Evolutionary conservation across 2,888 invertebrate species (phyloP).

Genomic region (Nycteola revayana): DNA sequence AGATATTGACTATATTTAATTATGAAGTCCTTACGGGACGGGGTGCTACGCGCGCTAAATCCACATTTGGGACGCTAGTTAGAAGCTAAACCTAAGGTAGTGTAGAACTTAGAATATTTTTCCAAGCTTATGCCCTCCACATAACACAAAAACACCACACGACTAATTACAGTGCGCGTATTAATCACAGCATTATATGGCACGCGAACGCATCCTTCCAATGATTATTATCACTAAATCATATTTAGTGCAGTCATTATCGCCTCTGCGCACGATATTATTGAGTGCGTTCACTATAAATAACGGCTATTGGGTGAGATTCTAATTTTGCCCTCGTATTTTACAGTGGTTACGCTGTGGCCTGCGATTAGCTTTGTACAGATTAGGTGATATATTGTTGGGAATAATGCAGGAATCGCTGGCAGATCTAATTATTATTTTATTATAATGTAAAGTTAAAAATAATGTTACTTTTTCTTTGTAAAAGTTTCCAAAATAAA

Average conservation of each 20-base stretch:
- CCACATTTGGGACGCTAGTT: too few relatives aligned
- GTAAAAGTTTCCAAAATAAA: too few relatives aligned
- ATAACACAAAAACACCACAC: constrained; percentile 16
- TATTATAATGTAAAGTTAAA: too few relatives aligned
- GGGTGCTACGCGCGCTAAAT: too few relatives aligned
- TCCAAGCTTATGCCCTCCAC: constrained; percentile 3
- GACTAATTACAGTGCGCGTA: constrained; percentile 35
- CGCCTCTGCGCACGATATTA: constrained; percentile 40
- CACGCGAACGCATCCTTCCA: constrained; percentile 41
- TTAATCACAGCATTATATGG: constrained; percentile 36
- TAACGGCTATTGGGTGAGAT: constrained; percentile 47
- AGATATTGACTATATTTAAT: too few relatives aligned
- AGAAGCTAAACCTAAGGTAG: neutral
- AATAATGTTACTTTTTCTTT: too few relatives aligned
- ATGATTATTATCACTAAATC: constrained; percentile 61
- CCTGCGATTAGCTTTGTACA: constrained; percentile 6
- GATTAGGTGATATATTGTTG: constrained; percentile 31
- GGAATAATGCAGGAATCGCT: constrained; percentile 11
- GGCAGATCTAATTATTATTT: too few relatives aligned
- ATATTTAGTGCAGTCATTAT: constrained; percentile 69
- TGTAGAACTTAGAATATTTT: neutral
- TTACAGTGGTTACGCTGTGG: constrained; percentile 35
- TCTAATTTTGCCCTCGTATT: constrained; percentile 51
- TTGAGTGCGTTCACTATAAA: constrained; percentile 51
- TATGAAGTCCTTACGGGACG: too few relatives aligned